These are phyloP conservation scores for Drosophila robusta DNA, from an alignment of 2,888 invertebrate genomes.

Conservation along the genomic window DNA sequence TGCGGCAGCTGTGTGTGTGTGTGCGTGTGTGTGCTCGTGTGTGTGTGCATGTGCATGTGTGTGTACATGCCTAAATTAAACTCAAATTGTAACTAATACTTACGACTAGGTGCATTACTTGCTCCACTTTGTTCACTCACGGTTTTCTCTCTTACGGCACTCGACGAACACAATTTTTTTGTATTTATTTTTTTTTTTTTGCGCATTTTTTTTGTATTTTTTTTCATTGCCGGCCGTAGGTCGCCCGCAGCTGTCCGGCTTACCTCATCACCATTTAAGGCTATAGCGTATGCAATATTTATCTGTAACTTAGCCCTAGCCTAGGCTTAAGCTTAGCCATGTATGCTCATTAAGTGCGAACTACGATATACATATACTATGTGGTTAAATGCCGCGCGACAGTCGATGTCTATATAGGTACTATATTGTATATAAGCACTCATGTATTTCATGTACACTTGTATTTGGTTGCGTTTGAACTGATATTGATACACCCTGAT, in stretches of 20 bases:
- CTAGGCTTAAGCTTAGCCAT: constrained; percentile 65
- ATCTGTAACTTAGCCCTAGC: constrained; percentile 67
- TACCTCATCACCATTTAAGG: constrained; percentile 83
- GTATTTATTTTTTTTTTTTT: constrained; percentile 32
- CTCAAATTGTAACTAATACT: constrained; percentile 78
- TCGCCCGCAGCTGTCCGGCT: constrained; percentile 60
- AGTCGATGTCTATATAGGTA: constrained; percentile 35
- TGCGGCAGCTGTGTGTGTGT: constrained; percentile 18
- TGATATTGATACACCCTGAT: constrained; percentile 63
- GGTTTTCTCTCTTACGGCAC: constrained; percentile 13
- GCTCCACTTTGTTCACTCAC: constrained; percentile 52
- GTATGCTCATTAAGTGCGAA: constrained; percentile 56
- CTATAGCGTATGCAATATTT: constrained; percentile 81
- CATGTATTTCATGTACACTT: constrained; percentile 21
- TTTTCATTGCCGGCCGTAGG: constrained; percentile 67
- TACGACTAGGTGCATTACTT: constrained; percentile 41
- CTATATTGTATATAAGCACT: constrained; percentile 17
- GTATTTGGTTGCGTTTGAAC: constrained; percentile 63
- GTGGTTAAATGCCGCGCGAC: constrained; percentile 25
- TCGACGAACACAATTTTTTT: constrained; percentile 46
- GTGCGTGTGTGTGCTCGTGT: constrained; percentile 1
- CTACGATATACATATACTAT: constrained; percentile 2
- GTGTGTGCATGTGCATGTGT: constrained; percentile 19
- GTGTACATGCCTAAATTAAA: constrained; percentile 74
- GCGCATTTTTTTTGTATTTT: constrained; percentile 35